Percentiles rank a stretch among this genome's conserved stretches.
Evolutionary conservation across 1,140 invertebrate genomes (phyloP).

Genomic region (Saccostrea cuccullata): DNA sequence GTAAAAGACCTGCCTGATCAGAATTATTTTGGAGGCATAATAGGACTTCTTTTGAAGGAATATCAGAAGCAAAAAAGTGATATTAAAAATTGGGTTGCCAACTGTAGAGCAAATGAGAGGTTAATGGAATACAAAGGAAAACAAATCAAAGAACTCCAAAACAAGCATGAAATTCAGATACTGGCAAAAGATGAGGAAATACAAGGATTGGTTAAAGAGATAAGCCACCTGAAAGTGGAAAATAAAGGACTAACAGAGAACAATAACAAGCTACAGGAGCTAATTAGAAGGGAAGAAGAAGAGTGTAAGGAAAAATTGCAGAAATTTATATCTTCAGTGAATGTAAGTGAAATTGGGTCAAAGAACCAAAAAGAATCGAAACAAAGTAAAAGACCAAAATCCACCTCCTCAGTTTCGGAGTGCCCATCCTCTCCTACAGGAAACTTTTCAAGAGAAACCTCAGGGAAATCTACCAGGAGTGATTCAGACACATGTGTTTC

Average conservation of each 20-base stretch:
- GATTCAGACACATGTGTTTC: neutral
- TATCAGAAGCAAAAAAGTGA: neutral
- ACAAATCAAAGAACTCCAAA: conserved; percentile 27
- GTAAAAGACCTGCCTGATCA: neutral
- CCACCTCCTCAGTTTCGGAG: neutral
- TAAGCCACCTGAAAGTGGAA: neutral
- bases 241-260: neutral
- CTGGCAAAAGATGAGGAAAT: neutral
- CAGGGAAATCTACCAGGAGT: neutral
- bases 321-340: neutral
- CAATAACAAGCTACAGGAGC: neutral
- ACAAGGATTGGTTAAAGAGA: neutral
- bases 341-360: neutral
- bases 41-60: neutral
- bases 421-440: neutral
- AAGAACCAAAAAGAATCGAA: neutral
- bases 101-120: neutral
- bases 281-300: neutral
- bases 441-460: neutral
- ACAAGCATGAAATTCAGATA: conserved; percentile 19
- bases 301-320: neutral
- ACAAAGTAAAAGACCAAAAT: neutral
- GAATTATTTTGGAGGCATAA: neutral
- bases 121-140: conserved; percentile 33
- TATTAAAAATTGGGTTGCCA: neutral